Evolutionary conservation across 2,888 invertebrate species (phyloP), one percentile per base, ranked within the genome.

Genomic region (Cheilosia scutellata): DNA sequence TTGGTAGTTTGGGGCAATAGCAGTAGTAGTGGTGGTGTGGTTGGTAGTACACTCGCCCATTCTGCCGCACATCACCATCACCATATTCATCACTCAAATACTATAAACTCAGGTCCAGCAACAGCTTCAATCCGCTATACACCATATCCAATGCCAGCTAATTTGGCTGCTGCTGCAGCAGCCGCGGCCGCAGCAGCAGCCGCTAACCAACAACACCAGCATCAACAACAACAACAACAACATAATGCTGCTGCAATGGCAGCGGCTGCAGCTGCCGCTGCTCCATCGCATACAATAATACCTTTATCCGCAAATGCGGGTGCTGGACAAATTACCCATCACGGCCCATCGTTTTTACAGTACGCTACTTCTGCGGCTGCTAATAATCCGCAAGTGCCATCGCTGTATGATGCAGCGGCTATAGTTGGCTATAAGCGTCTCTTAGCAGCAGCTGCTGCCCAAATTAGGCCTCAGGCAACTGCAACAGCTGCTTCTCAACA

Each of bases 1-100:
- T 97, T 97, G 95, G 95, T 97, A 95, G 96, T 96, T 94, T 95
- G 95, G 94, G 95, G 96, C 94, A 90, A 94, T 93, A 92, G 93
- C 92, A 92, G 94, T 92, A 93, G 94, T 93, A 92, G 92, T 91
- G 89, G 90, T 88, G 89, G 90, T 89, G 89, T 90, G 88, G 88
- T 89, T 88, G 87, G 90, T 89, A 90, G 90, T 90, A 89, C 90
- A 89, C 89, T 91, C 88, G 89, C 90, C 79, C 88, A 87, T 88
- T 75, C 88, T 70, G 66, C 84, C 72, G 82, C 86, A 71, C 86
- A 86, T 82, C 86, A 86, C 82, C 84, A 86, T 66, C 83, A 78
- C 68, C 86, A 86, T 63, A 44, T 86, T 77, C 86, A 86, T 72
- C 86, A 82, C 82, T 72, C 90, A 89, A 84, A 49, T 65, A 72